Evolutionary conservation across 2,888 invertebrate species (phyloP).

Genomic region (Platypus cylindrus): DNA sequence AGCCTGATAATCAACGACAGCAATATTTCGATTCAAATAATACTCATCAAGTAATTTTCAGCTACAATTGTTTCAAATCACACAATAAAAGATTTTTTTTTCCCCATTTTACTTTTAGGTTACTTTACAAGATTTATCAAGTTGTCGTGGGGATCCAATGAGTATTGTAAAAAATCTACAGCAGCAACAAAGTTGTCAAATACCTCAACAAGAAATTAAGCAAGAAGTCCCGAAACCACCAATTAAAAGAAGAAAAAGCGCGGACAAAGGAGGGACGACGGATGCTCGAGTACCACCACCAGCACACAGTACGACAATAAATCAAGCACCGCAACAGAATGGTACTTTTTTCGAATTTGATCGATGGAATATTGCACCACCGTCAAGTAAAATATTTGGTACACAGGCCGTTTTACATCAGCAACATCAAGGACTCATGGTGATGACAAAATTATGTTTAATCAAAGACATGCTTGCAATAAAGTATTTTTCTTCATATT

Average conservation of each 20-base stretch:
- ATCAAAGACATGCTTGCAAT: too few relatives aligned
- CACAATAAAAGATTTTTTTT: neutral
- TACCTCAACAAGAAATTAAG: conserved; percentile 29
- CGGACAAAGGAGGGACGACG: conserved; percentile 46
- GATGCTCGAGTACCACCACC: conserved; percentile 39
- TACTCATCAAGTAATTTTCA: conserved; percentile 32
- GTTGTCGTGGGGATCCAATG: conserved; percentile 64
- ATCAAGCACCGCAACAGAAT: conserved; percentile 27
- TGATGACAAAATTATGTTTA: conserved; percentile 1
- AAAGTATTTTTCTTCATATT: neutral
- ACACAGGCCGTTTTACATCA: conserved; percentile 34
- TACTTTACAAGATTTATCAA: conserved; percentile 56
- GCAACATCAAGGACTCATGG: conserved; percentile 44
- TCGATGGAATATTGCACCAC: conserved; percentile 64
- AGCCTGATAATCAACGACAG: conserved; percentile 46
- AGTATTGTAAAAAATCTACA: conserved; percentile 58
- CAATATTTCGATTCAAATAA: conserved; percentile 53
- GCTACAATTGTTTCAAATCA: neutral
- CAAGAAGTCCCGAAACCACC: conserved; percentile 31
- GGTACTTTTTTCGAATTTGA: conserved; percentile 66
- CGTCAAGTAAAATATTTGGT: conserved; percentile 56
- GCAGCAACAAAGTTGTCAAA: conserved; percentile 29
- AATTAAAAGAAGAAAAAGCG: conserved; percentile 43
- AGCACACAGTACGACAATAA: conserved; percentile 44
- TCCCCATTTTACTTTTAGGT: conserved; percentile 21